Percentiles rank a stretch among this genome's conserved stretches.
phyloP scores from a whole-genome alignment of 2,797 vertebrate species.

The Chromobotia macracanthus region DNA sequence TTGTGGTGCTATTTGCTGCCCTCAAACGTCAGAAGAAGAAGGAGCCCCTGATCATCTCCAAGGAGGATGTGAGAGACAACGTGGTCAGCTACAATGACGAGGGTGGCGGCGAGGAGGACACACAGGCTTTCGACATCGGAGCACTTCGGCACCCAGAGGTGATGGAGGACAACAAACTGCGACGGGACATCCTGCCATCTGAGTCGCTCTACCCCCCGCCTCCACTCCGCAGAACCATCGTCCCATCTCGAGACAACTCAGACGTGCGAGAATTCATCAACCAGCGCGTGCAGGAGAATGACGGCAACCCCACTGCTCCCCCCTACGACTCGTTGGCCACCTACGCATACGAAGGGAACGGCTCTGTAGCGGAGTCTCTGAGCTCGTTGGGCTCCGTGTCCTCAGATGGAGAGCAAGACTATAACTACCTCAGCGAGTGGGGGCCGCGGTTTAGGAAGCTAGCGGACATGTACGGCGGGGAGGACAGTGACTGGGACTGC shows the following conservation, averaged over 20 bases:
- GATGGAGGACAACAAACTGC: conserved; percentile 81
- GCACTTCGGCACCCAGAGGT: conserved; percentile 87
- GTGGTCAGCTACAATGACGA: conserved; percentile 95
- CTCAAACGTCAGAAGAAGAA: conserved; percentile 88
- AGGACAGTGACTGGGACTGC: conserved; percentile 88
- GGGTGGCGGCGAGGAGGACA: conserved; percentile 94
- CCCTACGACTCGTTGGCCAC: conserved; percentile 97
- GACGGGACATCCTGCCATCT: conserved; percentile 90
- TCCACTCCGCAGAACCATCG: conserved; percentile 68
- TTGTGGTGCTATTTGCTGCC: conserved; percentile 88
- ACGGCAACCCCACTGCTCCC: conserved; percentile 86
- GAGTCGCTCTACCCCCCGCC: conserved; percentile 75
- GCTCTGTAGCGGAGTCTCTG: conserved; percentile 90
- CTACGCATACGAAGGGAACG: conserved; percentile 93
- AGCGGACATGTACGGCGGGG: conserved; percentile 89
- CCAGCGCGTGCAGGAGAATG: conserved; percentile 90
- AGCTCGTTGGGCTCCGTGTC: conserved; percentile 89
- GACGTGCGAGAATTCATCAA: conserved; percentile 93
- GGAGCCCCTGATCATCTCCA: conserved; percentile 93
- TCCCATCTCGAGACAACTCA: conserved; percentile 79
- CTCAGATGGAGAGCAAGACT: conserved; percentile 89
- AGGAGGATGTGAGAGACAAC: conserved; percentile 94
- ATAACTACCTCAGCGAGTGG: conserved; percentile 96
- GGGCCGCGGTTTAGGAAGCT: conserved; percentile 93
- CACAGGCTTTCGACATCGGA: conserved; percentile 93